Evolutionary conservation across 2,888 invertebrate genomes (phyloP), one percentile per base, ranked within the genome.

Genomic region (Mimachlamys varia): DNA sequence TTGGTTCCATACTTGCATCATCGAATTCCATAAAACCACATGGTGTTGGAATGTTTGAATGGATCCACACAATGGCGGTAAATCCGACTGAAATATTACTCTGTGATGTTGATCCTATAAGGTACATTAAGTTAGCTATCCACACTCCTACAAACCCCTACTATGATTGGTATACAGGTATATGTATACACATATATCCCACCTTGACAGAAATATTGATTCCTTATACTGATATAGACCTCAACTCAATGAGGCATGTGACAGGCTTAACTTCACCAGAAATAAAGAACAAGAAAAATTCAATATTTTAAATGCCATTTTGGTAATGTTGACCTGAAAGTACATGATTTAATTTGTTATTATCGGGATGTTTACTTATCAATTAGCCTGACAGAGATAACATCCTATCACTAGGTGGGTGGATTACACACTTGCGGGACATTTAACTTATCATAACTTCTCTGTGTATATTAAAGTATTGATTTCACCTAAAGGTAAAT

Each of bases 141-240:
- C 53, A 53, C 53, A 58, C 22, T 58, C 58, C 0, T 58, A 58
- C 58, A 76, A 33, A 76, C 33, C 33, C 76, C 76, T 76, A 76
- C 33, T 76, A 33, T 76, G 58, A 19, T 58, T 19, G 2, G 15
- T 58, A 22, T 58, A 58, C 58, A 76, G 76, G 76, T 76, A 76
- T 76, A 33, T 33, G 33, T 27, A 33, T 62, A 62, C 22, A 62
- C 62, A 62, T 7, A 44, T 44, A 44, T 44, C 44, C 76, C 76
- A 76, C 76, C 76, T 76, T 76, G 76, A 76, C 76, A 76, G 76
- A 76, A 76, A 76, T 76, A 76, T 76, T 76, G 76, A 76, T 76
- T 76, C 33, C 76, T 19, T 33, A n/a, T n/a, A 76, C 62, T 62
- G 76, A 76, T 76, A 76, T 76, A 76, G 76, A 76, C 76, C 33